phyloP scores from a whole-genome alignment of 2,797 vertebrate genomes.

The Anisognathus igniventris region DNA sequence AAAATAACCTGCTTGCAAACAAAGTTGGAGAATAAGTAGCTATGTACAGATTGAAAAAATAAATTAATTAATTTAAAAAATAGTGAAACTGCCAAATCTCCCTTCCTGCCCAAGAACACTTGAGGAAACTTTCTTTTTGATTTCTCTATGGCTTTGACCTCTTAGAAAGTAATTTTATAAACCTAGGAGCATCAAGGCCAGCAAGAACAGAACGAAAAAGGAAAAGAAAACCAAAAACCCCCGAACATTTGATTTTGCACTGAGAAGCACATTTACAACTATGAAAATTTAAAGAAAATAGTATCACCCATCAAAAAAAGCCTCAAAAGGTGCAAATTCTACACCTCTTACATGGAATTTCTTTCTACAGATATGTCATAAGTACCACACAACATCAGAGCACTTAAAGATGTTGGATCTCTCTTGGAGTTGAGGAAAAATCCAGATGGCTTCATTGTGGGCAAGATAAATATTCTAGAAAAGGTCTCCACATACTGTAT shows the following conservation, averaged over 20 bases:
- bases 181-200: neutral
- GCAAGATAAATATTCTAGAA: neutral
- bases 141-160: neutral
- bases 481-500: neutral
- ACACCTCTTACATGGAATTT: neutral
- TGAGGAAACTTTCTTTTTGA: neutral
- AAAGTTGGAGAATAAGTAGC: neutral
- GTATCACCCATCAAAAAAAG: neutral
- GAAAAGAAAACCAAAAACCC: no score
- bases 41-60: neutral
- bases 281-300: neutral
- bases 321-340: neutral
- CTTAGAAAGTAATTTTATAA: neutral
- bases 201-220: neutral
- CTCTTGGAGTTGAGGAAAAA: neutral
- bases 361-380: neutral
- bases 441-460: neutral
- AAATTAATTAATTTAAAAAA: neutral
- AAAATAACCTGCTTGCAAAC: neutral
- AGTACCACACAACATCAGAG: rapidly evolving
- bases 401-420: neutral
- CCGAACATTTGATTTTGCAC: neutral
- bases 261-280: neutral
- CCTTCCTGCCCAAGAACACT: neutral
- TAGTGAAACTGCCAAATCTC: neutral